Base-by-base conservation (phyloP, 2,113 vertebrate species). In the Micronycteris hirsuta region DNA sequence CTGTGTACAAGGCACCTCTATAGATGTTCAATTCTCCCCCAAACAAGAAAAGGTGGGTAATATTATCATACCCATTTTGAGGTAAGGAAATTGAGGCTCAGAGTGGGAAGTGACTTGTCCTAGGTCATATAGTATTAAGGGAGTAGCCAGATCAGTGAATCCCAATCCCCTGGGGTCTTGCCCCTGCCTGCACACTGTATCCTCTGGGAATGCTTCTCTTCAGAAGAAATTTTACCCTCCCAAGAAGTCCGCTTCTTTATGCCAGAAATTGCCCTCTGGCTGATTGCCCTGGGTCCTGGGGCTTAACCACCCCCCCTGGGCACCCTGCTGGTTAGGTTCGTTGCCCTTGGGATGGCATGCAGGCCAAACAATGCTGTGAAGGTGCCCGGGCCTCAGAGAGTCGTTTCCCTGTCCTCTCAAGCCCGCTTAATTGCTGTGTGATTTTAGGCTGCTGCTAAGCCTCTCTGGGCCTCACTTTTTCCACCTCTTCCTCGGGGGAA, bases 391-490 rank as follows among this genome's bases (percentile, higher is more conserved):
- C 41, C 20, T 77, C 71, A 68, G 58, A 83, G 54, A 26, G 26
- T 24, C 1, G 0, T 45, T 26, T 38, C 22, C 38, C 36, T 63
- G 81, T 63, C 38, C 26, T 77, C 36, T 71, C 31, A 19, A 85
- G 54, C 19, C 24, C 22, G 45, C 41, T 41, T 74, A 56, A 41
- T 20, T 52, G 94, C 95, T 93, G 95, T 87, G 96, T 87, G 74
- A 56, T 56, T 86, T 56, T 86, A 80, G 14, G 85, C 56, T 7
- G 12, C 84, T 4, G 47, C 84, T 0, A 31, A 63, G 67, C 92
- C 70, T 89, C 96, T 96, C 95, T 92, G 90, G 88, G 94, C 76
- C 92, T 97, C 90, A 90, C 24, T 92, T 95, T 95, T 96, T 96
- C 97, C 97, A 86, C 52, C 9, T 65, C 82, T 28, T n/a, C 11